A percentile compares a stretch with the other conserved stretches of the same genome.
Conservation (phyloP, 2,888 invertebrate species). For the Acanthosepion lycidas region DNA sequence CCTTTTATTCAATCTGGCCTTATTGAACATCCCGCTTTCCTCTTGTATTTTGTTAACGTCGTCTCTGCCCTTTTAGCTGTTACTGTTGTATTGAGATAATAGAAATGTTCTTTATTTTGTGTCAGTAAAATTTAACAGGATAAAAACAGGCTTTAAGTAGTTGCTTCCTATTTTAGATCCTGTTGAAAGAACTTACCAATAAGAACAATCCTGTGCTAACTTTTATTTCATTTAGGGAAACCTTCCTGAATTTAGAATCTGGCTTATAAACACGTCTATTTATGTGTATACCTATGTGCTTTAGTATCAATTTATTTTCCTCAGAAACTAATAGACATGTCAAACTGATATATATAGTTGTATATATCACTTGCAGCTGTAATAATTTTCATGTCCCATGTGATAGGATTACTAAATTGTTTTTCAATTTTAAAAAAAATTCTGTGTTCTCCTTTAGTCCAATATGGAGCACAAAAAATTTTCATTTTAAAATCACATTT, state of each 20-base stretch:
- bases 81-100: neutral
- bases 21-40: neutral
- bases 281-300: neutral
- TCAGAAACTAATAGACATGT: neutral
- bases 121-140: neutral
- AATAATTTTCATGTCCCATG: neutral
- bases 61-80: neutral
- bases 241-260: neutral
- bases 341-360: no score
- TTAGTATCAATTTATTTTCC: neutral
- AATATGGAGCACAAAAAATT: no score
- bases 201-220: neutral
- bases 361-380: neutral
- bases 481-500: no score
- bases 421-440: neutral
- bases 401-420: neutral
- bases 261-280: neutral
- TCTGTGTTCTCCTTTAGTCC: no score
- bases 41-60: neutral
- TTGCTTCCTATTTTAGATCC: neutral
- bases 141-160: neutral
- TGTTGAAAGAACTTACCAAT: neutral
- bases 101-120: neutral
- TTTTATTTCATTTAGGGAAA: neutral
- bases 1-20: neutral